These are phyloP conservation scores for Apamea epomidion DNA, from an alignment of 2,888 invertebrate genomes.

Conservation along the genomic window DNA sequence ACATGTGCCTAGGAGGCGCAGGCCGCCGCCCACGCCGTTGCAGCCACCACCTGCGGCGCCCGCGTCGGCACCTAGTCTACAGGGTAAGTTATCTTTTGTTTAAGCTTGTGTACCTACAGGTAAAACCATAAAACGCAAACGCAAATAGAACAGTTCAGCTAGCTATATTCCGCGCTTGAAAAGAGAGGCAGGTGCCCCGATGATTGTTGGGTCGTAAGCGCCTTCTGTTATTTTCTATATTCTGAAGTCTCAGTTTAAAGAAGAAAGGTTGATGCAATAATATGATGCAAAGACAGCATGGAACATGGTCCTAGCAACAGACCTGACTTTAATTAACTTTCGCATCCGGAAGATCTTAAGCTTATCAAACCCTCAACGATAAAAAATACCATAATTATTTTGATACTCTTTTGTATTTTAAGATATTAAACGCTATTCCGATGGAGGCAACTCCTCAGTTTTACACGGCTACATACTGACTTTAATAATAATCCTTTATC, in stretches of 20 bases:
- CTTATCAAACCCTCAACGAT: background rate
- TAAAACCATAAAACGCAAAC: background rate
- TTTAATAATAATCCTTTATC: background rate
- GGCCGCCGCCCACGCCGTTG: slow-evolving; percentile 85
- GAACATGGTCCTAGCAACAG: background rate
- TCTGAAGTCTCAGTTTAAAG: background rate
- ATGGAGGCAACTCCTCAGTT: background rate
- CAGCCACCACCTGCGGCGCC: slow-evolving; percentile 85
- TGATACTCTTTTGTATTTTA: background rate
- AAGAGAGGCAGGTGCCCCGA: no score
- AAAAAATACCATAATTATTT: no score
- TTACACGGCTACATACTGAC: background rate
- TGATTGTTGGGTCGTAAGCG: background rate
- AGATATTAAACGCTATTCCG: background rate
- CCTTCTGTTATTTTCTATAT: background rate
- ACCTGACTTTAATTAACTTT: background rate
- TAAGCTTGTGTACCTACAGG: background rate
- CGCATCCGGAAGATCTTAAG: no score
- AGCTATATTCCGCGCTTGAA: background rate
- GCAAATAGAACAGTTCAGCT: background rate
- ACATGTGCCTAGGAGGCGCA: slow-evolving; percentile 92
- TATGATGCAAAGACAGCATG: background rate
- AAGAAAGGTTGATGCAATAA: background rate
- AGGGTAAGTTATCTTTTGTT: slow-evolving; percentile 92
- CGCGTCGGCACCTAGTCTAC: slow-evolving; percentile 86